Evolutionary conservation across 2,797 vertebrate genomes (phyloP), one percentile per base, ranked within the genome.

Genomic region (Gadopsis bispinosus): DNA sequence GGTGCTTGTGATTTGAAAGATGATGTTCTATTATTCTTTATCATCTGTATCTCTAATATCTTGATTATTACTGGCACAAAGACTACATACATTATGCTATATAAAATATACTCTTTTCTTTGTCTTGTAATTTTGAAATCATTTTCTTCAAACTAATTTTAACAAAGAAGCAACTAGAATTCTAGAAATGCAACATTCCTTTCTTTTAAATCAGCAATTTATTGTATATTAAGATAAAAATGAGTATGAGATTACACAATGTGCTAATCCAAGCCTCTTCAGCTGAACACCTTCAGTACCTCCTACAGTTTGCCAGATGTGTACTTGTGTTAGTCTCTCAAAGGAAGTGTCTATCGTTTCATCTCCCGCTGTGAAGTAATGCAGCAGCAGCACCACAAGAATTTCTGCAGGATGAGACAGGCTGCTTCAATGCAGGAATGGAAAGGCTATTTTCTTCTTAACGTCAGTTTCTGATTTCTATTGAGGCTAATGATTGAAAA

Each of bases 251-350:
- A 33, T 31, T 65, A 53, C 54, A 75, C 33, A 20, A 22, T 68
- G 69, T 37, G 60, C 71, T 66, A 64, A 76, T 74, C 69, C 11
- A 68, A 64, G 20, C 13, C 51, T 48, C 60, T 82, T 84, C n/a
- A 51, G 56, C 62, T 70, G 47, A 60, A 68, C 37, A 56, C 35
- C 68, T 54, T 69, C 61, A 77, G 29, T 53, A 64, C 63, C 68
- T 83, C 56, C 61, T 68, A 79, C 60, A 71, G 55, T 83, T 83
- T 81, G 50, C 68, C 80, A 89, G 84, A 89, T 89, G 87, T 87
- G 72, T 74, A 53, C 77, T 88, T 54, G 51, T 61, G 48, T 75
- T 79, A 79, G 22, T 56, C 26, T 77, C 70, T 79, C 63, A 75
- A 69, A 88, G 35, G 47, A 53, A 81, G 45, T 56, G 54, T 45